Conservation (phyloP, 2,888 invertebrate genomes). For the Lepidochitona cinerea region DNA sequence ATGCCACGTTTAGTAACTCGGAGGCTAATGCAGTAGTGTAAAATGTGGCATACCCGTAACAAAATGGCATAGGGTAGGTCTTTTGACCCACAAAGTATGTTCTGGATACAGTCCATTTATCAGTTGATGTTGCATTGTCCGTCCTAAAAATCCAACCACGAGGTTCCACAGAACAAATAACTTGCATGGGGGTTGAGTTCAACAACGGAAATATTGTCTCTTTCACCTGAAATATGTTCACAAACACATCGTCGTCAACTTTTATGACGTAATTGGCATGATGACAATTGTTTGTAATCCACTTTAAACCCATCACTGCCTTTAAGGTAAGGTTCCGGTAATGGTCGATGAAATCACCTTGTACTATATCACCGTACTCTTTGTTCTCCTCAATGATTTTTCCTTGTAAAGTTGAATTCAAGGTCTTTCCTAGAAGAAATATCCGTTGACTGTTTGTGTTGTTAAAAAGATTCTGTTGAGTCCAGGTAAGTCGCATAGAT, state of each 20-base stretch:
- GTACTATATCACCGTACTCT: slow-evolving; percentile 2
- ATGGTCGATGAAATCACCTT: neutral
- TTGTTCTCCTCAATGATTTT: neutral
- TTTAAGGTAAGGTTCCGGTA: slow-evolving; percentile 6
- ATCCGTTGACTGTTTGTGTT: neutral
- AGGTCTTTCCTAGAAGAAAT: neutral
- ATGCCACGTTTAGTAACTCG: slow-evolving; percentile 26
- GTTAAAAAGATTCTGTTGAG: neutral
- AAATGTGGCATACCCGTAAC: slow-evolving; percentile 33
- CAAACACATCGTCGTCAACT: slow-evolving; percentile 6
- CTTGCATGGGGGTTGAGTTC: neutral
- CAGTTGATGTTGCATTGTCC: neutral
- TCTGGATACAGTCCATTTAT: neutral
- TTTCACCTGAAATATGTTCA: neutral
- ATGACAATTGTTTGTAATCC: neutral
- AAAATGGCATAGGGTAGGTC: slow-evolving; percentile 32
- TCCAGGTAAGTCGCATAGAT: neutral
- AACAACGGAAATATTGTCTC: neutral
- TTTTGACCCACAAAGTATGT: neutral
- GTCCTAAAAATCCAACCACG: neutral
- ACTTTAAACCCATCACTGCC: neutral
- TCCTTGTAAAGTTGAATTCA: neutral
- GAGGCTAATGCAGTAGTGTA: slow-evolving; percentile 21
- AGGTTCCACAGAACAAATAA: neutral
- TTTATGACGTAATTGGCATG: slow-evolving; percentile 1